Conservation (phyloP, 1,140 invertebrate species). For the Hermetia illucens region DNA sequence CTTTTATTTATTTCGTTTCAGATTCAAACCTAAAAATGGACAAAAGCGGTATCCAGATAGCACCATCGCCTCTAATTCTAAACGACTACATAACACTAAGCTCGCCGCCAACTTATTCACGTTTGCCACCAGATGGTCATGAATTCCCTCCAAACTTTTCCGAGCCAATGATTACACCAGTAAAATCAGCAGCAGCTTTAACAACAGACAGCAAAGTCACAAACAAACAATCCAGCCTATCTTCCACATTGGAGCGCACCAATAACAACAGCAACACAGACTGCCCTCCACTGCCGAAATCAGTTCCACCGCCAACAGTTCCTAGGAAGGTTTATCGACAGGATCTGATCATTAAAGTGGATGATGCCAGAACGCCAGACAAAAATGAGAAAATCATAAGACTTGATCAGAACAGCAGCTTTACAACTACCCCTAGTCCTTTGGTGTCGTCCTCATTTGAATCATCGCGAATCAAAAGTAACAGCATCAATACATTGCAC, state of each 20-base stretch:
- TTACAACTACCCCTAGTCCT: no score
- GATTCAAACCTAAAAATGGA: constrained; percentile 1
- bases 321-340: constrained; percentile 25
- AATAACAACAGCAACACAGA: not conserved
- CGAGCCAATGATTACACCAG: constrained; percentile 36
- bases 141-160: constrained; percentile 67
- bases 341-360: constrained; percentile 24
- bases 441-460: no score
- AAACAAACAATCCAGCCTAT: no score
- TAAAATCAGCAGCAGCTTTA: constrained; percentile 4
- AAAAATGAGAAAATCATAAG: not conserved
- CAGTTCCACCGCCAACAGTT: constrained; percentile 22
- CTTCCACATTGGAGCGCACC: not conserved
- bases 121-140: constrained; percentile 74
- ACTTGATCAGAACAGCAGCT: not conserved
- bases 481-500: no score
- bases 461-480: no score
- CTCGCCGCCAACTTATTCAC: constrained; percentile 37
- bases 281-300: constrained; percentile 25
- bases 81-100: constrained; percentile 22
- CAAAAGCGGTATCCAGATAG: constrained; percentile 9
- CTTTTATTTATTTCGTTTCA: not conserved
- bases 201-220: constrained; percentile 9
- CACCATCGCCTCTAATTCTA: constrained; percentile 18
- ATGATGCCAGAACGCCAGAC: constrained; percentile 13